Evolutionary conservation across 1,140 invertebrate genomes (phyloP).

Genomic region (Zophobas morio): DNA sequence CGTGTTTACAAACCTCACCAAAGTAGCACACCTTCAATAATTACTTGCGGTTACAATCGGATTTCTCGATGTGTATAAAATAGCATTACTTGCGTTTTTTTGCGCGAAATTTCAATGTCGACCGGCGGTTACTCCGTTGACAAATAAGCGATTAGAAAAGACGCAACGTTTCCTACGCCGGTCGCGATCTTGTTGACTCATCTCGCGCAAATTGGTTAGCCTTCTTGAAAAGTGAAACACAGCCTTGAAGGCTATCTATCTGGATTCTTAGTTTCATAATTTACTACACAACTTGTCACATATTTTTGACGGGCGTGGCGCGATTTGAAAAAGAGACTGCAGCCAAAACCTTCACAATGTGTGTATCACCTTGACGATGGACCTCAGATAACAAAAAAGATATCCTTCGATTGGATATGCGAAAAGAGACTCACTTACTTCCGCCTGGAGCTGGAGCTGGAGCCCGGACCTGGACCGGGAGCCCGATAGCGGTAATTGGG

Average conservation of each 20-base stretch:
- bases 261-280: slow-evolving; percentile 47
- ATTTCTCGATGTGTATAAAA: slow-evolving; percentile 40
- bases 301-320: slow-evolving; percentile 41
- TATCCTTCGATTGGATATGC: slow-evolving; percentile 4
- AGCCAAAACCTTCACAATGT: slow-evolving; percentile 32
- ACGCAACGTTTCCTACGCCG: slow-evolving; percentile 21
- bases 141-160: slow-evolving; percentile 43
- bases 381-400: slow-evolving; percentile 35
- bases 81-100: slow-evolving; percentile 28
- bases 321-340: slow-evolving; percentile 35
- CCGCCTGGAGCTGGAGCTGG: too few species aligned
- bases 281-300: slow-evolving; percentile 36
- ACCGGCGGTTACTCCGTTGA: slow-evolving; percentile 45
- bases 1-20: slow-evolving; percentile 23
- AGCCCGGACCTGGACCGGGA: neutral
- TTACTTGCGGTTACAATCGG: slow-evolving; percentile 38
- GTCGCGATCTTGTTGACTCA: slow-evolving; percentile 41
- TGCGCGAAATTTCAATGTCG: slow-evolving; percentile 46
- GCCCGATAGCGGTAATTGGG: neutral
- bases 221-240: slow-evolving; percentile 42
- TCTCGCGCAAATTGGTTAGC: slow-evolving; percentile 31
- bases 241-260: slow-evolving; percentile 34
- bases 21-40: slow-evolving; percentile 42
- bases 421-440: neutral
- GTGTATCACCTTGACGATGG: neutral